Base-by-base conservation (phyloP, 2,797 vertebrate species). In the Benthosema pterotum region DNA sequence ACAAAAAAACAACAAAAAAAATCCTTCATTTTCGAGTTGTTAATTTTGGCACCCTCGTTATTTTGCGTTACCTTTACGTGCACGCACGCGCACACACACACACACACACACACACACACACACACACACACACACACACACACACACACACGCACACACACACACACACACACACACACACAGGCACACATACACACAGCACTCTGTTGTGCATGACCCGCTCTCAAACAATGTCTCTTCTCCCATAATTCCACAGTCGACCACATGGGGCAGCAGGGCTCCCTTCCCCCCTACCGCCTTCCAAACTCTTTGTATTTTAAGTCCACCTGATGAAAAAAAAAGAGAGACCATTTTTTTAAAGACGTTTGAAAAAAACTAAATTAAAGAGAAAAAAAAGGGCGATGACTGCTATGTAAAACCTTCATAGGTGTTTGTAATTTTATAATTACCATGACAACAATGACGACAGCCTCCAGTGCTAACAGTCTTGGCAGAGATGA, bases 391-490 rank as follows among this genome's bases (percentile, higher is more conserved):
- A 82, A 89, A 93, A 90, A 93, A 95, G 88, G 93, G 91, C 87
- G 91, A 94, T 91, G 94, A 93, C 94, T 93, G 93, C 92, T 94
- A 92, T 88, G 89, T 94, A 92, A 91, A n/a, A 95, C 92, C 95
- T 95, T 93, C 92, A 94, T 95, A 94, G 93, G 94, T 92, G 92
- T 98, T 98, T 98, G 96, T 98, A 97, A 97, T 98, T 99, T 98
- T 99, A 95, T 98, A 94, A 92, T 38, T 38, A 38, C 83, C 84
- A 87, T 92, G 86, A 91, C 83, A 91, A 92, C 87, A 87, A 89
- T 87, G 91, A 93, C 85, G 87, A 93, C 91, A 92, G 93, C 94
- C 92, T 93, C 84, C 87, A 95, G 94, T 95, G 93, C 94, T 94
- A 93, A 91, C 90, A 90, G 92, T 88, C 87, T 86, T 89, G 92